Base-by-base conservation (phyloP, 1,140 invertebrate species). In the Riptortus pedestris region DNA sequence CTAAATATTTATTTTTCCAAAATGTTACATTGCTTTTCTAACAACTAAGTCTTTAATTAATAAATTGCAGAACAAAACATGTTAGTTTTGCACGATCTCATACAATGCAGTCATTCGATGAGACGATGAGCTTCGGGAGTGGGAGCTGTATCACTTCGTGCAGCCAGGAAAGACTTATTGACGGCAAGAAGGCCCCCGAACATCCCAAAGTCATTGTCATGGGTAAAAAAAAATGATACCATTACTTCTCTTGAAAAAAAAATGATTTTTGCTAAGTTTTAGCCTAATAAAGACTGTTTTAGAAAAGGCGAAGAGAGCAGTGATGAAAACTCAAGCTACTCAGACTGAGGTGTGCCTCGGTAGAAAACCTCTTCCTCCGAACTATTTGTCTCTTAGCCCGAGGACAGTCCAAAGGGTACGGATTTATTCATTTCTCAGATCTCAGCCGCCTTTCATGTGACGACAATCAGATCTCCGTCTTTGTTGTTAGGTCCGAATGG, bases 271-370 rank as follows among this genome's bases (percentile, higher is more conserved):
- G 5, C 14, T 38, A 38, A 38, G 5, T 38, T 14, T 38, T 14
- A 7, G 31, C 31, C 31, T 7, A 7, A 5, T 14, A 38, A 38
- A n/a, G n/a, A n/a, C n/a, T n/a, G n/a, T 72, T 72, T 38, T 70
- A 84, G 89, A 91, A 75, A 90, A 90, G 75, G 79, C 88, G 29
- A 91, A 90, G 73, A 81, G 87, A 69, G 85, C 86, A 61, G 82
- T 85, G 0, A 93, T 93, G 90, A 88, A 91, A 71, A 92, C 91
- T 0, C 91, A 94, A 78, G 91, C 91, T 1, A 94, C 91, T 0
- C 91, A 95, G 75, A 95, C 92, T 26, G 91, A 94, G 74, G 79
- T 83, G 26, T 81, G 81, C 69, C 72, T 83, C 64, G 79, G 82
- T 67, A 79, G 84, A 48, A 85, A 87, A 73, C 81, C 83, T 16